Conservation (phyloP, 1,140 invertebrate species). For the Aphelenchoides fujianensis region DNA sequence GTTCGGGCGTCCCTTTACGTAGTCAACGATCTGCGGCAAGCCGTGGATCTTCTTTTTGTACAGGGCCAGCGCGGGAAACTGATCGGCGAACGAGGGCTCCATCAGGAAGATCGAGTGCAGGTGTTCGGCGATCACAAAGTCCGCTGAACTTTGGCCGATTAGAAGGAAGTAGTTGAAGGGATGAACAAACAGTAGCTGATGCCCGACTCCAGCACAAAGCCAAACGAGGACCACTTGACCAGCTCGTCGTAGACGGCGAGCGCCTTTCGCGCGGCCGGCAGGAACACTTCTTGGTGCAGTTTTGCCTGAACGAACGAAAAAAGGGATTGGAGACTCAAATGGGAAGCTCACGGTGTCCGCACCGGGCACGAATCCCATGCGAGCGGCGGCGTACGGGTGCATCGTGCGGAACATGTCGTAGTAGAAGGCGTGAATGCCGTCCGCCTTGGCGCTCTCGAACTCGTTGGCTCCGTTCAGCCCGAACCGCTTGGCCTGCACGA, state of each 20-base stretch:
- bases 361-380: not conserved
- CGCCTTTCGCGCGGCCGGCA: conserved; percentile 17
- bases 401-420: too few species aligned
- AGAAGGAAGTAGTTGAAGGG: too few species aligned
- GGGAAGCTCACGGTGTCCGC: conserved; percentile 3
- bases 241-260: conserved; percentile 13
- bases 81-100: conserved; percentile 10
- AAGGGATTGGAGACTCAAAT: too few species aligned
- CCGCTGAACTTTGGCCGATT: too few species aligned
- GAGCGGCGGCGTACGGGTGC: not conserved
- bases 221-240: conserved; percentile 6
- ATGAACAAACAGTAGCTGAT: too few species aligned
- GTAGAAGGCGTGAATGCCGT: conserved; percentile 16
- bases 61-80: not conserved
- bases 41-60: conserved; percentile 11
- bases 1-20: conserved; percentile 5
- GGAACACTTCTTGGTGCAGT: conserved; percentile 24
- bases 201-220: conserved; percentile 13
- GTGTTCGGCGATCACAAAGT: conserved; percentile 25
- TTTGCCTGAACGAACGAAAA: conserved; percentile 28
- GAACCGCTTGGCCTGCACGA: conserved; percentile 25
- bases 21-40: conserved; percentile 17
- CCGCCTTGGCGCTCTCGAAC: conserved; percentile 23
- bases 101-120: conserved; percentile 17
- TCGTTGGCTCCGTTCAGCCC: conserved; percentile 26